Conservation (phyloP, 2,888 invertebrate genomes). For the Linnaemya tessellans region DNA sequence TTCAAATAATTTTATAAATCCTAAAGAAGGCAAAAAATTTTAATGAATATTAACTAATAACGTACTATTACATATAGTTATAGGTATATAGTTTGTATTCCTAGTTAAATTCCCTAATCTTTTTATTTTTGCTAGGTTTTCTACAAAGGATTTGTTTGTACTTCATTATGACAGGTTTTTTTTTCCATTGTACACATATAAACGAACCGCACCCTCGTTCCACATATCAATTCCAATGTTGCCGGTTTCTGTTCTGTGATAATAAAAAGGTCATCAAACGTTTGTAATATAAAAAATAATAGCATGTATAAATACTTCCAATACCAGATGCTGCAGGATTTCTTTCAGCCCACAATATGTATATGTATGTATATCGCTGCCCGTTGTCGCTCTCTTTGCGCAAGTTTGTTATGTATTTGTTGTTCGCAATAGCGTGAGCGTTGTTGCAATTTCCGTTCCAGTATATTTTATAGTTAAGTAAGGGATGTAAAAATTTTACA, state of each 20-base stretch:
- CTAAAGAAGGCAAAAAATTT: too few species aligned
- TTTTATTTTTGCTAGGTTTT: conserved; percentile 7
- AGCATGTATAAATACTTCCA: conserved; percentile 45
- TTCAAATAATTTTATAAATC: too few species aligned
- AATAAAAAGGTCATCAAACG: conserved; percentile 67
- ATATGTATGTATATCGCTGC: not conserved
- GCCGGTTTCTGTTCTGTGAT: conserved; percentile 43
- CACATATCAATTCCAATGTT: conserved; percentile 59
- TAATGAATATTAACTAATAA: too few species aligned
- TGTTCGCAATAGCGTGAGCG: conserved; percentile 35
- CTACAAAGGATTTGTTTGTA: conserved; percentile 40
- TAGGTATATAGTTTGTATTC: not conserved
- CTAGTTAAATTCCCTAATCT: not conserved
- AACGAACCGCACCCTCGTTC: conserved; percentile 62
- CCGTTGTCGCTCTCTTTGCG: conserved; percentile 31
- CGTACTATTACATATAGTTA: too few species aligned
- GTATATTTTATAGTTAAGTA: conserved; percentile 35
- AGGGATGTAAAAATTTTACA: conserved; percentile 66
- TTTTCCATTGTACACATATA: conserved; percentile 34
- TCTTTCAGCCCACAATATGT: conserved; percentile 2
- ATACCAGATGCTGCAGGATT: conserved; percentile 62
- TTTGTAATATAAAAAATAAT: conserved; percentile 25
- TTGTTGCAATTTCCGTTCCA: conserved; percentile 59
- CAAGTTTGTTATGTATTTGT: conserved; percentile 31
- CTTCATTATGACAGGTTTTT: conserved; percentile 27